A percentile compares a stretch with the other conserved stretches of the same genome.
Conservation (phyloP, 2,888 invertebrate species). For the Muschampia plurimacula region DNA sequence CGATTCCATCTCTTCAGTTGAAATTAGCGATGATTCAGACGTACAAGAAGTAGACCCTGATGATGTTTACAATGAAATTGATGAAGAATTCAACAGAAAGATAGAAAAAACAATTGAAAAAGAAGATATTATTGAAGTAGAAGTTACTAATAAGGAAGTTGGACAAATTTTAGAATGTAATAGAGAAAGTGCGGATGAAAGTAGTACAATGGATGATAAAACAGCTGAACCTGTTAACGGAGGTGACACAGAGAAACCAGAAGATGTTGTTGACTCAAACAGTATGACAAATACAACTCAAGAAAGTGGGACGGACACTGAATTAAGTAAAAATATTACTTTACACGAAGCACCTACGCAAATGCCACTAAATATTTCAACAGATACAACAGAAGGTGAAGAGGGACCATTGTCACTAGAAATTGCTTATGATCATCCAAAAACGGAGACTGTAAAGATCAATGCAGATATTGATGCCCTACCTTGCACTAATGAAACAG, state of each 20-base stretch:
- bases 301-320: neutral
- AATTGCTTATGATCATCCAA: slow-evolving; percentile 65
- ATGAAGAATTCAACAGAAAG: slow-evolving; percentile 30
- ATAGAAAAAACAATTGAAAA: slow-evolving; percentile 16
- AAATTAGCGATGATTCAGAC: slow-evolving; percentile 62
- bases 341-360: slow-evolving; percentile 65
- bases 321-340: neutral
- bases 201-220: neutral
- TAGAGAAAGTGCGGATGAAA: neutral
- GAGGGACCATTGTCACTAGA: slow-evolving; percentile 64
- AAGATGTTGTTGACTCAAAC: neutral
- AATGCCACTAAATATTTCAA: slow-evolving; percentile 54
- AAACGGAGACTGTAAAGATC: slow-evolving; percentile 54
- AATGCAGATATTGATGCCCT: slow-evolving; percentile 70
- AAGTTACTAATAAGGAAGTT: neutral
- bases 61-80: slow-evolving; percentile 33
- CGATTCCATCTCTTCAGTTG: slow-evolving; percentile 61
- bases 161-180: slow-evolving; percentile 7
- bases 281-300: neutral
- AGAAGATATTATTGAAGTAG: neutral
- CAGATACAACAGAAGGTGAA: slow-evolving; percentile 57
- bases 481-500: slow-evolving; percentile 73
- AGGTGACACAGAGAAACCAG: slow-evolving; percentile 7
- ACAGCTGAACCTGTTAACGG: slow-evolving; percentile 19
- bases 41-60: slow-evolving; percentile 47